Conservation (phyloP, 2,113 vertebrate genomes). For the Dermatemys mawii region DNA sequence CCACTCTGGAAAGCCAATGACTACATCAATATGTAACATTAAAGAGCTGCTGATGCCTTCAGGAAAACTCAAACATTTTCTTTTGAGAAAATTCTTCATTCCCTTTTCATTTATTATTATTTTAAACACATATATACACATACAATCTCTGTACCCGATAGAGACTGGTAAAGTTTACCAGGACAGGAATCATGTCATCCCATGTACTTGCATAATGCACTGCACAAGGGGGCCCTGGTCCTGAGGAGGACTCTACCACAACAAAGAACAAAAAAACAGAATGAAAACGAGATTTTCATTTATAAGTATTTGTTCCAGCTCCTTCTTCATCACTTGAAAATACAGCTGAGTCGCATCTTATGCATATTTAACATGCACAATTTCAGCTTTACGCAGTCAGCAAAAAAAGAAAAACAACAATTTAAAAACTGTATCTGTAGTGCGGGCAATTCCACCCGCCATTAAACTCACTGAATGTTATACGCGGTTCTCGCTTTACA, state of each 20-base stretch:
- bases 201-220: not conserved
- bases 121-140: not conserved
- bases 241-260: not conserved
- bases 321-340: not conserved
- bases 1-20: constrained; percentile 58
- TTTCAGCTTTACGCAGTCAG: too few species aligned
- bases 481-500: too few species aligned
- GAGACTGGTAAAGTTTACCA: not conserved
- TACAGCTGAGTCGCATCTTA: too few species aligned
- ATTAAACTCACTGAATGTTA: too few species aligned
- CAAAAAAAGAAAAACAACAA: too few species aligned
- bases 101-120: not conserved
- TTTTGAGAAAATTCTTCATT: not conserved
- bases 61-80: constrained; percentile 9
- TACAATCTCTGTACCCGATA: not conserved
- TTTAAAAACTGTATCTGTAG: too few species aligned
- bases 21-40: constrained; percentile 53
- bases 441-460: too few species aligned
- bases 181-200: not conserved
- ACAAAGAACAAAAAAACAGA: not conserved
- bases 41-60: constrained; percentile 19
- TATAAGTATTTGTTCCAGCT: not conserved
- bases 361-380: too few species aligned
- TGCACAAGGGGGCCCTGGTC: not conserved
- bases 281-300: not conserved